Base-by-base conservation (phyloP, 1,140 invertebrate genomes). In the Cotesia vestalis region DNA sequence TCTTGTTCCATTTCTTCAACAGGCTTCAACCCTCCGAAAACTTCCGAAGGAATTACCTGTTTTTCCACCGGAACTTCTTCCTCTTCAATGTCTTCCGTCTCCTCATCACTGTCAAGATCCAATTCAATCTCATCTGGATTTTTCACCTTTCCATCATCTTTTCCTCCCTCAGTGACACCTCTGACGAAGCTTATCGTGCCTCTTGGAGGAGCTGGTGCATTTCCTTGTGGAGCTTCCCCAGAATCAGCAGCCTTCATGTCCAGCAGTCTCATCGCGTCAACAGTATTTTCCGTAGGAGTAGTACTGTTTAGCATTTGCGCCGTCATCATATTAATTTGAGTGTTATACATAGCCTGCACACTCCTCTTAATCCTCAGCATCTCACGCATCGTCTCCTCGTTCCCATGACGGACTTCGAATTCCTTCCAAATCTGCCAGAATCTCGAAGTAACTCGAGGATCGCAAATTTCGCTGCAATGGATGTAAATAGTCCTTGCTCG, bases 381-480 rank as follows among this genome's bases (percentile, higher is more conserved):
- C 89, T 99, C 98, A 63, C 97, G 89, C 91, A 99, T 97, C 0
- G 98, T 99, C 79, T 99, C 98, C 86, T 99, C 98, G 88, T 99
- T 99, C n/a, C 98, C 98, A 88, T 99, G 98, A 61, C 95, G 92
- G 51, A 98, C 95, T 90, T 99, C 98, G 89, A 99, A 99, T 78
- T 99, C 96, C 88, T 98, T 99, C 98, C 98, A 99, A 5, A 95
- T 95, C 83, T 97, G 93, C 98, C 98, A 99, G 83, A 99, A 99
- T 46, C 94, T 92, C 4, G 91, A 90, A 6, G 97, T 96, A 1
- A 96, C 92, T 78, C 98, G 91, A 4, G 98, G 98, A 90, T 99
- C 98, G 88, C 97, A 99, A 79, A 99, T 98, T 90, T 99, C 98
- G 78, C 96, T 97, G 82, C 97, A 99, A 86, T 99, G 97, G 0